A percentile compares a stretch with the other conserved stretches of the same genome.
Evolutionary conservation across 23 tunicate genomes (phyloP).

Genomic region (Styela clava): DNA sequence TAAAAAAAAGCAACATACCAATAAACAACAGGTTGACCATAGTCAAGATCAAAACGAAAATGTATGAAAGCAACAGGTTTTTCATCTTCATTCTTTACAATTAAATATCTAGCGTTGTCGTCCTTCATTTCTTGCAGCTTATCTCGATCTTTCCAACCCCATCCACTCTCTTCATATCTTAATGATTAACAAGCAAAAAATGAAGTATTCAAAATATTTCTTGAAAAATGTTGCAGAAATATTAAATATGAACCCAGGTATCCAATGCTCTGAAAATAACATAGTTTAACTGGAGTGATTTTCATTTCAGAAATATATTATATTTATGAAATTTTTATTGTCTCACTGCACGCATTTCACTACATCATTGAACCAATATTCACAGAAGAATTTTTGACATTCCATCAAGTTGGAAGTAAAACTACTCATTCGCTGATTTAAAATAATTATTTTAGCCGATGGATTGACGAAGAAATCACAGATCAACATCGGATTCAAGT

Average conservation of each 20-base stretch:
- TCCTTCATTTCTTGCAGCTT: slow-evolving; percentile 67
- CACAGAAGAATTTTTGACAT: too few relatives aligned
- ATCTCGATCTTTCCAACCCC: slow-evolving; percentile 94
- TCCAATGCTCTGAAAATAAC: neutral
- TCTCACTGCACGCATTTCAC: too few relatives aligned
- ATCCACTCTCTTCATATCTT: slow-evolving; percentile 60
- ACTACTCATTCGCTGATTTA: too few relatives aligned
- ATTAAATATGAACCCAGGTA: too few relatives aligned
- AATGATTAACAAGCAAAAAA: neutral
- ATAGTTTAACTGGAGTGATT: neutral
- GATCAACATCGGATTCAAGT: too few relatives aligned
- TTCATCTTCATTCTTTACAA: slow-evolving; percentile 39
- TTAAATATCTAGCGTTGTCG: slow-evolving; percentile 48
- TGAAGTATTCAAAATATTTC: neutral
- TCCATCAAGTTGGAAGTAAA: too few relatives aligned
- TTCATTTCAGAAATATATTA: too few relatives aligned
- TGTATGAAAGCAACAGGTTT: slow-evolving; percentile 70
- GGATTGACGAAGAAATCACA: too few relatives aligned
- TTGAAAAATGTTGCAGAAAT: neutral
- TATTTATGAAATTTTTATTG: too few relatives aligned
- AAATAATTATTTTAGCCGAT: too few relatives aligned
- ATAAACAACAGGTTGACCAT: slow-evolving; percentile 78
- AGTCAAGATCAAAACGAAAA: slow-evolving; percentile 87
- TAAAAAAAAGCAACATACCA: slow-evolving; percentile 35
- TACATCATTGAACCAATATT: too few relatives aligned